Base-by-base conservation (phyloP, 2,888 invertebrate genomes). In the Herminia tarsipennalis region DNA sequence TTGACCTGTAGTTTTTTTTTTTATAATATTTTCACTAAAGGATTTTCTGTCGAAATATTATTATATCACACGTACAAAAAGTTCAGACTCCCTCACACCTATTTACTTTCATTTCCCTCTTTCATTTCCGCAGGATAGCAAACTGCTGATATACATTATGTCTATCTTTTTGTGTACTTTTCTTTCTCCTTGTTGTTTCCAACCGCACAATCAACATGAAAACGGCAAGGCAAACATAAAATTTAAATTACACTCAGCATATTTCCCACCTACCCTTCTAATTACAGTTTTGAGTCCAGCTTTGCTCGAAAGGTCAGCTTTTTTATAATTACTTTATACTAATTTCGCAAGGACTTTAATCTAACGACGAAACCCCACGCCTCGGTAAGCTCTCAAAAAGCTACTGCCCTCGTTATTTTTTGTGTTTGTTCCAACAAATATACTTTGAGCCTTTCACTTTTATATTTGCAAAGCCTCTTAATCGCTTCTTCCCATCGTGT, bases 171-270 rank as follows among this genome's bases (percentile, higher is more conserved):
- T 12, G 4, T 10, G 18, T 9, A 37, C 24, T 12, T 30, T 1
- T 22, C 2, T 22, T 18, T 9, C 12, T 22, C 29, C 8, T 17
- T 6, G 25, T 17, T 24, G 10, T 22, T 10, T 35, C 17, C 12
- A 30, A 16, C 12, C 6, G n/a, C 17, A 24, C n/a, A 9, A 29
- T 21, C 12, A 30, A 24, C 24, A 22, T 29, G 17, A 38, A 12
- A 3, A 6, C 3, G n/a, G 13, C 13, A 21, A 21, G n/a, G 5
- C 8, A 24, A 24, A 40, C 25, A 20, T 32, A 28, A 14, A 34
- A 27, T 14, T 13, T 9, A 8, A 28, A 41, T 41, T 41, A 6
- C 20, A 21, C 27, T 39, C 24, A 25, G 30, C 24, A 39, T 39
- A 12, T 28, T 17, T 30, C 2, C 12, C 24, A 30, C 24, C 12